Conservation (phyloP, 2,888 invertebrate genomes). For the Caradrina clavipalpis region DNA sequence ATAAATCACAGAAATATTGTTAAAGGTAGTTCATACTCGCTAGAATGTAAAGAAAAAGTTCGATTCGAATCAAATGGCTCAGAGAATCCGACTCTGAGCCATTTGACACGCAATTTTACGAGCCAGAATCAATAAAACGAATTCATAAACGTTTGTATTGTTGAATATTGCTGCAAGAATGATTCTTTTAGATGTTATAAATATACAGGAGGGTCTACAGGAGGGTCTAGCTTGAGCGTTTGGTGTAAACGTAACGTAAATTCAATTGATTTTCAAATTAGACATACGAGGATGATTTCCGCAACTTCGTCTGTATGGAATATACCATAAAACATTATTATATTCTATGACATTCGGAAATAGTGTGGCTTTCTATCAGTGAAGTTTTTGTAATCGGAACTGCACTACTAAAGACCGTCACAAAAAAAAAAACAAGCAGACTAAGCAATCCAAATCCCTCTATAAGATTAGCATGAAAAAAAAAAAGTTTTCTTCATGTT, state of each 20-base stretch:
- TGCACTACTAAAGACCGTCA: too few species aligned
- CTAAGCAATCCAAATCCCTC: too few species aligned
- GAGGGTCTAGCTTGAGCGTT: neutral
- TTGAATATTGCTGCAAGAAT: constrained; percentile 59
- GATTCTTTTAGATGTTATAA: constrained; percentile 33
- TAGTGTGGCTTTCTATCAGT: too few species aligned
- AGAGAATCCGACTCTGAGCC: constrained; percentile 61
- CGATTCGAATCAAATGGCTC: constrained; percentile 49
- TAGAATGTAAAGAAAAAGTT: constrained; percentile 50
- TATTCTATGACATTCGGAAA: too few species aligned
- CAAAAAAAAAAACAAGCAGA: too few species aligned
- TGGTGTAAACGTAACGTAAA: neutral
- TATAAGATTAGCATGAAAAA: too few species aligned
- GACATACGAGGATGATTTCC: too few species aligned
- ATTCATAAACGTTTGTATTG: constrained; percentile 74
- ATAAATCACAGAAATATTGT: constrained; percentile 47
- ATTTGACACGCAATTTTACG: constrained; percentile 83
- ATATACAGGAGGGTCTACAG: constrained; percentile 13
- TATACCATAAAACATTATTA: too few species aligned
- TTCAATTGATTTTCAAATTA: neutral
- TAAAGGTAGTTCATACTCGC: constrained; percentile 20
- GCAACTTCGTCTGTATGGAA: too few species aligned
- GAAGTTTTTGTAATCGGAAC: too few species aligned
- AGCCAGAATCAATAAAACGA: constrained; percentile 80
- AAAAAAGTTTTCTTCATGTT: too few species aligned